Percentiles rank a stretch among this genome's conserved stretches.
phyloP scores from a whole-genome alignment of 92 coral and sea anemone genomes.

The Pocillopora meandrina region DNA sequence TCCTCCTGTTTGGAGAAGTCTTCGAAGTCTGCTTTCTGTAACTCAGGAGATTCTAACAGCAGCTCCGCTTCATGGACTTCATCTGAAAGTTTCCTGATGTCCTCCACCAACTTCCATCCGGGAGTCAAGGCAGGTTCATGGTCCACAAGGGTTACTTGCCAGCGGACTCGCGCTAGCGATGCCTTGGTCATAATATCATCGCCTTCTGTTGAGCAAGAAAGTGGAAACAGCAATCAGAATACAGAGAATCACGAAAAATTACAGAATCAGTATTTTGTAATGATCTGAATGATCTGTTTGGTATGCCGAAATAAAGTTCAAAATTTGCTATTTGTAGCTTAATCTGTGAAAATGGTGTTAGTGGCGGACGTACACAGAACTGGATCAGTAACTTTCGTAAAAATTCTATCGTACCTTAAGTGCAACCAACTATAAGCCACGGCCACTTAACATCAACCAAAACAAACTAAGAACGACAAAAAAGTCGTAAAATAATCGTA shows the following conservation, averaged over 20 bases:
- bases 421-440: no score
- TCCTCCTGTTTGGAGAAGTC: conserved; percentile 98
- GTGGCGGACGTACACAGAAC: no score
- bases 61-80: conserved; percentile 78
- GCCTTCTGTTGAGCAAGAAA: conserved; percentile 67
- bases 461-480: no score
- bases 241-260: neutral
- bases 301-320: no score
- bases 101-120: conserved; percentile 90
- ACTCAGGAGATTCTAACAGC: conserved; percentile 78
- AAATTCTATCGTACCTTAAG: no score
- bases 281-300: neutral
- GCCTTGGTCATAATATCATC: conserved; percentile 94
- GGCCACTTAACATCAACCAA: no score
- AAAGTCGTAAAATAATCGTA: no score
- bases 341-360: no score
- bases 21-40: conserved; percentile 92
- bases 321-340: no score
- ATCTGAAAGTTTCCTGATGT: conserved; percentile 81
- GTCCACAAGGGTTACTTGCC: conserved; percentile 75
- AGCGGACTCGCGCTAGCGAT: conserved; percentile 78
- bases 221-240: no score
- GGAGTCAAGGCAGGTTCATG: conserved; percentile 64
- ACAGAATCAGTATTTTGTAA: neutral
- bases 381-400: no score